phyloP scores from a whole-genome alignment of 2,113 vertebrate species.

The Mus musculus region DNA sequence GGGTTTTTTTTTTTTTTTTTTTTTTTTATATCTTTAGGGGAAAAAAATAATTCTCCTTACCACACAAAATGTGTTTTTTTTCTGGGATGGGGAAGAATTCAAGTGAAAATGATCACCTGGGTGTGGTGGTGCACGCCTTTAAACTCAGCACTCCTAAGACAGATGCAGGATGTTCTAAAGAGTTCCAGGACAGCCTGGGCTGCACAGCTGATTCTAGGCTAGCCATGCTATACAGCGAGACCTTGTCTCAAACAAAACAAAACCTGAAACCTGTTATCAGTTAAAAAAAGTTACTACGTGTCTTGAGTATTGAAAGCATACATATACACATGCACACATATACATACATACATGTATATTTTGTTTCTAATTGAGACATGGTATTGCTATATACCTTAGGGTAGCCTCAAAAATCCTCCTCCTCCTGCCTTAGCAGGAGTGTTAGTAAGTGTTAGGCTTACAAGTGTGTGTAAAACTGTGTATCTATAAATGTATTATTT shows the following conservation, averaged over 20 bases:
- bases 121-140: neutral
- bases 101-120: neutral
- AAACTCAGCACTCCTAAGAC: neutral
- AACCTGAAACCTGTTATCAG: neutral
- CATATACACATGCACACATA: neutral
- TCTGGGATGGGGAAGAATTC: neutral
- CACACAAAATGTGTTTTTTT: neutral
- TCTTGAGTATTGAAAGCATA: neutral
- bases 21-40: conserved; percentile 2
- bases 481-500: neutral
- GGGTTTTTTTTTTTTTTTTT: neutral
- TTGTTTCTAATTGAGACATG: neutral
- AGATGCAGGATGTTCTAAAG: neutral
- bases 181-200: neutral
- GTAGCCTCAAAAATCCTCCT: neutral
- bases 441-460: neutral
- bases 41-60: neutral
- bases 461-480: neutral
- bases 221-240: neutral
- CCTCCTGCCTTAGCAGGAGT: neutral
- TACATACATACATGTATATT: neutral
- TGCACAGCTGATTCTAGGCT: neutral
- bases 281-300: neutral
- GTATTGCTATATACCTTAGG: neutral
- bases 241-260: neutral